Evolutionary conservation across 2,113 vertebrate genomes (phyloP).

Genomic region (Pangasianodon gigas): DNA sequence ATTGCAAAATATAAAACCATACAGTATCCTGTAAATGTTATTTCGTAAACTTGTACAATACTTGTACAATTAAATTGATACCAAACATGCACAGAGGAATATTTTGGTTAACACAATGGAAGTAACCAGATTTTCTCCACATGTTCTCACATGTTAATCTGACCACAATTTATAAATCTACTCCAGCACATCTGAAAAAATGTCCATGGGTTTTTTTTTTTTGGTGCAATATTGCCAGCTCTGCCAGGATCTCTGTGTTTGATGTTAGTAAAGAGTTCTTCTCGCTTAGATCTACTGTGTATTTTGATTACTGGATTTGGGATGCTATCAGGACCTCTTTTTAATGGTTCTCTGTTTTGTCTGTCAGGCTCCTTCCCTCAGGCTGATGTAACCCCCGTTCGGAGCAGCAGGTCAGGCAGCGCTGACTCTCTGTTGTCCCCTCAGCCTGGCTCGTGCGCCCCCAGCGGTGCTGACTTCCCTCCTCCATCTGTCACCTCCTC

Average conservation of each 20-base stretch:
- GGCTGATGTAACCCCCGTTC: slow-evolving; percentile 78
- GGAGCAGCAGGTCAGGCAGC: slow-evolving; percentile 66
- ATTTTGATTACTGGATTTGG: neutral
- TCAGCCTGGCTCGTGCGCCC: slow-evolving; percentile 79
- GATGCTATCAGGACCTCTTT: neutral
- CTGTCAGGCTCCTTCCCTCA: slow-evolving; percentile 38
- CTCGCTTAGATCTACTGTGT: neutral
- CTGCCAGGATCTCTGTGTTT: neutral
- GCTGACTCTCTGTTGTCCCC: slow-evolving; percentile 73
- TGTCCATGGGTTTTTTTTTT: neutral
- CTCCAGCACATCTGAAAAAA: neutral
- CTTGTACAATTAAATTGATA: neutral
- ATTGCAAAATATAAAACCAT: too few species aligned
- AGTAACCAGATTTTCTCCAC: neutral
- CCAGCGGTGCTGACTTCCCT: slow-evolving; percentile 81
- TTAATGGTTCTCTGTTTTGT: neutral
- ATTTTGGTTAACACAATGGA: neutral
- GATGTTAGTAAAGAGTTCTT: neutral
- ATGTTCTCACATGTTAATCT: neutral
- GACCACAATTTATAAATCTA: neutral
- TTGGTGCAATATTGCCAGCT: neutral
- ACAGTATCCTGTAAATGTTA: too few species aligned
- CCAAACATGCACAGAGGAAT: neutral
- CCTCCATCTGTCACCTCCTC: slow-evolving; percentile 79
- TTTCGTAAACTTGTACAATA: too few species aligned